phyloP scores from a whole-genome alignment of 2,113 vertebrate genomes.

The Gadus macrocephalus region DNA sequence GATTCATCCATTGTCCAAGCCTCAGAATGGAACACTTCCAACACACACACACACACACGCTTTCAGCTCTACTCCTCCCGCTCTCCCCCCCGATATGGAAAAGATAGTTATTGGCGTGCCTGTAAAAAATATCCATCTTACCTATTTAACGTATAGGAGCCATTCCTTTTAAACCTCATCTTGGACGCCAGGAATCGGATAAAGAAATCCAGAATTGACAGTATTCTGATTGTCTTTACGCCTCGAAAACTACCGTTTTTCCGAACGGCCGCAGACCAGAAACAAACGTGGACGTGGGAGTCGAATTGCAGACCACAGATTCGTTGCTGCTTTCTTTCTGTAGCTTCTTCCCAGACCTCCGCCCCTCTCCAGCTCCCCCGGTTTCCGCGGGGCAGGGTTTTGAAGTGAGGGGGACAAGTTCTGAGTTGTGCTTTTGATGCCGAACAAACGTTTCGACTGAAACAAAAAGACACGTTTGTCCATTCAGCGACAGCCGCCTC shows the following conservation, averaged over 20 bases:
- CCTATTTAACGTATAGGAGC: constrained; percentile 69
- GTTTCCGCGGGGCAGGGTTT: constrained; percentile 56
- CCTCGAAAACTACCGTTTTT: constrained; percentile 17
- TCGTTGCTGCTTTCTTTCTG: constrained; percentile 31
- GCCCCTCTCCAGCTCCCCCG: constrained; percentile 1
- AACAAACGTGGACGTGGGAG: constrained; percentile 40
- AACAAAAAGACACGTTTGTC: neutral
- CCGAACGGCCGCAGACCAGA: constrained; percentile 21
- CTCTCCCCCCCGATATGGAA: neutral
- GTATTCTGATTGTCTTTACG: constrained; percentile 30
- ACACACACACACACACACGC: neutral
- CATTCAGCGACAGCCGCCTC: neutral
- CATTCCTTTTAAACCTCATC: constrained; percentile 72
- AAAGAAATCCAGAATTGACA: constrained; percentile 70
- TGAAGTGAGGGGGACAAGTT: constrained; percentile 12
- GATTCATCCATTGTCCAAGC: neutral
- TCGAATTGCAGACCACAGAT: constrained; percentile 14
- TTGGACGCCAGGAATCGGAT: constrained; percentile 69
- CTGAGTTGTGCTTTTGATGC: neutral
- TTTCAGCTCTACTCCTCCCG: too few relatives aligned
- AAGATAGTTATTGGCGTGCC: constrained; percentile 10
- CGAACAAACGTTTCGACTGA: constrained; percentile 11
- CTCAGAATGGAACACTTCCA: neutral
- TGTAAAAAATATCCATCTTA: constrained; percentile 32
- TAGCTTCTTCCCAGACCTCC: constrained; percentile 30